Base-by-base conservation (phyloP, 92 coral and sea anemone genomes). In the Parazoanthus darwini region DNA sequence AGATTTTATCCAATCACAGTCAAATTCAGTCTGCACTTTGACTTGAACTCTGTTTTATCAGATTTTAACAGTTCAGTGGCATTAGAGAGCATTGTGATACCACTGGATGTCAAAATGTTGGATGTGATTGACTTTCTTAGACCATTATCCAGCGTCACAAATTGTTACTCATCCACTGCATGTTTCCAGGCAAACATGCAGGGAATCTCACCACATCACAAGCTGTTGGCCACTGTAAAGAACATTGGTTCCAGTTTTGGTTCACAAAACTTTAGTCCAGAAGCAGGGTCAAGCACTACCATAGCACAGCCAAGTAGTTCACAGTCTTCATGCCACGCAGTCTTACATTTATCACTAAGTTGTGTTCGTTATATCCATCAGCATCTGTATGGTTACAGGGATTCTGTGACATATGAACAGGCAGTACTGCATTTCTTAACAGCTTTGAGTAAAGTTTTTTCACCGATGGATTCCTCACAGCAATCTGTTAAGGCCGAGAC, bases 11-110 rank as follows among this genome's bases (percentile, higher is more conserved):
- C 67, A 2, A 48, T 84, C 68, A 71, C 3, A 44, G 77, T 72
- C 66, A 44, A 25, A 46, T 70, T 84, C 18, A 43, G 35, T 29
- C 35, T 84, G 16, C 67, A 84, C 67, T 36, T 84, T 15, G 70
- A 84, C 20, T 84, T 84, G 79, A 84, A 84, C 68, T 35, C 79
- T 7, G 11, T 84, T 84, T 84, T 84, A 22, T 71, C 87, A 84
- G 54, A 18, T 46, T 84, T 84, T 5, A 38, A 25, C 26, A 72
- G 29, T 25, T 42, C 79, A 13, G 11, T 71, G n/a, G 26, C 44
- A 29, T 26, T 63, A 2, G 66, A 84, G 59, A 73, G 87, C 46
- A 78, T 84, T 8, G 26, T 72, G 51, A 71, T 84, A 84, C 79
- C 87, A 15, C 67, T 84, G 78, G 48, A 48, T 14, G 6, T 70